Evolutionary conservation across 2,888 invertebrate genomes (phyloP).

Genomic region (Temnothorax ravouxi): DNA sequence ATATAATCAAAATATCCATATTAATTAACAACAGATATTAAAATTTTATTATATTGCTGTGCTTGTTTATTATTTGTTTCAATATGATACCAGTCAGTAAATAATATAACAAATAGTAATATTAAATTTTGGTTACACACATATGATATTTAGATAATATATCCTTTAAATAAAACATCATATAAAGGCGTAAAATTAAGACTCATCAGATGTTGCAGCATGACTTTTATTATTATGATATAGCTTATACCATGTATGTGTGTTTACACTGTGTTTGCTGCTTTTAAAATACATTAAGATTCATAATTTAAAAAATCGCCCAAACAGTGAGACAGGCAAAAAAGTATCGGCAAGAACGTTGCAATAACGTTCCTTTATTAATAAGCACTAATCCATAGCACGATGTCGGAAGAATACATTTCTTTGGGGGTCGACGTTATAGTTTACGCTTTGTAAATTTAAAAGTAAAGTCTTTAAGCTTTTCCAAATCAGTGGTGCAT

Average conservation of each 20-base stretch:
- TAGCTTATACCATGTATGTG: neutral
- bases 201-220: neutral
- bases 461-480: conserved; percentile 76
- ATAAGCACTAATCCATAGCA: neutral
- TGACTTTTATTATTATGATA: neutral
- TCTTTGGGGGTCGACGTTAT: conserved; percentile 69
- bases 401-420: neutral
- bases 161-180: neutral
- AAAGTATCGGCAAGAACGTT: neutral
- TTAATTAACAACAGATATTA: conserved; percentile 32
- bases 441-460: conserved; percentile 68
- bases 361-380: neutral
- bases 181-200: neutral
- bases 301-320: neutral
- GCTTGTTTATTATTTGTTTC: neutral
- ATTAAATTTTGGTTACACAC: neutral
- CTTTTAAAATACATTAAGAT: neutral
- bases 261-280: neutral
- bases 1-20: conserved; percentile 12
- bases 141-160: conserved; percentile 5
- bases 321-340: neutral
- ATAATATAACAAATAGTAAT: neutral
- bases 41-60: neutral
- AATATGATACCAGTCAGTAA: neutral
- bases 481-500: conserved; percentile 83